Base-by-base conservation (phyloP, 2,888 invertebrate species). In the Cephus pulcher region DNA sequence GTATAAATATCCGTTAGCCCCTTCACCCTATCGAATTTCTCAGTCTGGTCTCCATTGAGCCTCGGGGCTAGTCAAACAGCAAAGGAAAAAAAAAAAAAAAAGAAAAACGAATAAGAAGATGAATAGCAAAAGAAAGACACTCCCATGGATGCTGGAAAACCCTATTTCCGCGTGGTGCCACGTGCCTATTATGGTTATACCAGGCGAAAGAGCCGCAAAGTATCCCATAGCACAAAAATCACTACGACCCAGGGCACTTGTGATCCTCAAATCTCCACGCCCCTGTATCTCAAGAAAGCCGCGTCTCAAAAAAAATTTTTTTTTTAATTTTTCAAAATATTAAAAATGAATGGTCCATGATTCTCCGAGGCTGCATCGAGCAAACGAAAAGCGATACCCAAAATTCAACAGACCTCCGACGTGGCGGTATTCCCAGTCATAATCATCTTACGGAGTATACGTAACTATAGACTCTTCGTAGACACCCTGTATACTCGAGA, bases 371-470 rank as follows among this genome's bases (percentile, higher is more conserved):
- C 3, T 3, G 11, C 3, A 3, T 2, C 3, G 3, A 12, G 35
- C 3, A 0, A 35, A 15, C 15, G 11, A 34, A 34, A 34, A 34
- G 0, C 0, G 11, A 11, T 11, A 34, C 11, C 11, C 11, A 6
- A 40, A 23, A 23, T 3, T 4, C 1, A 40, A 15, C 3, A 2
- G 2, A 56, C 23, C 15, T 9, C 23, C 15, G 1, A 40, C 15
- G 1, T 15, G 0, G 6, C 6, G 3, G 12, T 1, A 12, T 15
- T 6, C 0, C 0, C 0, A 56, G 15, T 2, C 6, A 9, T 23
- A 56, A 56, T 9, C 0, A 6, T 56, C 6, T 56, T 56, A 15
- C 0, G 1, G 0, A 56, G 23, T 0, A 2, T 56, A 56, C 1
- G 6, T 9, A 23, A 23, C 9, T 23, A 56, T 23, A 4, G 35